phyloP scores from a whole-genome alignment of 2,113 vertebrate species.

The Sorex fumeus region DNA sequence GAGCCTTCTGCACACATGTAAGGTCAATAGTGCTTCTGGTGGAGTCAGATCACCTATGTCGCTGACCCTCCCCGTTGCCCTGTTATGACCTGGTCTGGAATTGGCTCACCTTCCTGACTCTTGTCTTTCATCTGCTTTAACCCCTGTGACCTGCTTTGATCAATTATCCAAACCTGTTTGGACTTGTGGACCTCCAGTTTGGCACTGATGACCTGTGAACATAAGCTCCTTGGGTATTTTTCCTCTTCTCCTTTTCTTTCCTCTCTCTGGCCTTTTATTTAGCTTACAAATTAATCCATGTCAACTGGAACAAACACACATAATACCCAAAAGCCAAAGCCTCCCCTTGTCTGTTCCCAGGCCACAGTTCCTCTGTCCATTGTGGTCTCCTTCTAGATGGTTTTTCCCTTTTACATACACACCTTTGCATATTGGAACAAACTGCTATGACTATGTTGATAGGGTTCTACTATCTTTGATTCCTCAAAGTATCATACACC shows the following conservation, averaged over 20 bases:
- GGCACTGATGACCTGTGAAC: neutral
- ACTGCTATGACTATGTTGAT: neutral
- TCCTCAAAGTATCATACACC: neutral
- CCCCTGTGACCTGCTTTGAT: neutral
- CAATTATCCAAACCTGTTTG: neutral
- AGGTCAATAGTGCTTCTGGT: neutral
- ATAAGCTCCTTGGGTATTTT: neutral
- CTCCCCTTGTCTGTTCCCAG: neutral
- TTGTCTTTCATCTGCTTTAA: neutral
- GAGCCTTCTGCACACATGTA: neutral
- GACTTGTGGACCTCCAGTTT: neutral
- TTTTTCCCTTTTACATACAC: neutral
- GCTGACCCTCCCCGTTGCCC: neutral
- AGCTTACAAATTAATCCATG: constrained; percentile 26
- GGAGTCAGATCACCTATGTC: neutral
- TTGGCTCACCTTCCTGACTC: constrained; percentile 2
- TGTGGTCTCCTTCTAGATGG: neutral
- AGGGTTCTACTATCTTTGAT: neutral
- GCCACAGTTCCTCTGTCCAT: neutral
- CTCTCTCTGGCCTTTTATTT: neutral
- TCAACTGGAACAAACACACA: constrained; percentile 4
- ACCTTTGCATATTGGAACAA: neutral
- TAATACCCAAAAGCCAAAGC: neutral
- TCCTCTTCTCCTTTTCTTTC: neutral
- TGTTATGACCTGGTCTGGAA: constrained; percentile 35